phyloP scores from a whole-genome alignment of 2,113 vertebrate species.

The Cnemophilus loriae region DNA sequence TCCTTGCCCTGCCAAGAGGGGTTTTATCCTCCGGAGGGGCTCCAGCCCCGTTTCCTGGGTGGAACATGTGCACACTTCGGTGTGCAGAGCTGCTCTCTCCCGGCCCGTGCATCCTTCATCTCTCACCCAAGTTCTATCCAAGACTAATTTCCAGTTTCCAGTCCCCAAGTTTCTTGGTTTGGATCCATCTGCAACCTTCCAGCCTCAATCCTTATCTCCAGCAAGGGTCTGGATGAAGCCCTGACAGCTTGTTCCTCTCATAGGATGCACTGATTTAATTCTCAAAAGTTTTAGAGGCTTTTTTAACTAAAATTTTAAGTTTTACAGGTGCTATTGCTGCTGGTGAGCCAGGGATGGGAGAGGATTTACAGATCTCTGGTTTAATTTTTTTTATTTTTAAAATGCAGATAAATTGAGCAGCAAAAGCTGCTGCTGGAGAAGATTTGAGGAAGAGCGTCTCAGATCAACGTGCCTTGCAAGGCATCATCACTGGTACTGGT shows the following conservation, averaged over 20 bases:
- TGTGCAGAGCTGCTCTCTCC: neutral
- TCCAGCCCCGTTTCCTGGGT: neutral
- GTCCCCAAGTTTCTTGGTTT: neutral
- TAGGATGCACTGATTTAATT: neutral
- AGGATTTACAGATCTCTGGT: neutral
- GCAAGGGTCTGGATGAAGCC: neutral
- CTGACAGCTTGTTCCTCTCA: neutral
- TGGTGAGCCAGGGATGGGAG: neutral
- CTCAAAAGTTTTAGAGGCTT: neutral
- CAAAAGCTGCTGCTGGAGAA: neutral
- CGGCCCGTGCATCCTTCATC: neutral
- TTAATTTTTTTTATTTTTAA: neutral
- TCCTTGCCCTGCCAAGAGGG: neutral
- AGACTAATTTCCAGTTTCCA: neutral
- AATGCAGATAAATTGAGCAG: neutral
- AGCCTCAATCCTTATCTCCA: neutral
- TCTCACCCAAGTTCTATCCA: neutral
- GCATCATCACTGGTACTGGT: too few species aligned
- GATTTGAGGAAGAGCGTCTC: neutral
- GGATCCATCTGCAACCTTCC: neutral
- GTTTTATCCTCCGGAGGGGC: neutral
- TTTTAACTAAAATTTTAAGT: neutral
- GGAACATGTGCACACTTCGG: too few species aligned
- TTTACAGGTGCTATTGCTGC: neutral
- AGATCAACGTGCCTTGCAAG: accelerated